Evolutionary conservation across 2,888 invertebrate genomes (phyloP), one percentile per base, ranked within the genome.

Genomic region (Caradrina clavipalpis): DNA sequence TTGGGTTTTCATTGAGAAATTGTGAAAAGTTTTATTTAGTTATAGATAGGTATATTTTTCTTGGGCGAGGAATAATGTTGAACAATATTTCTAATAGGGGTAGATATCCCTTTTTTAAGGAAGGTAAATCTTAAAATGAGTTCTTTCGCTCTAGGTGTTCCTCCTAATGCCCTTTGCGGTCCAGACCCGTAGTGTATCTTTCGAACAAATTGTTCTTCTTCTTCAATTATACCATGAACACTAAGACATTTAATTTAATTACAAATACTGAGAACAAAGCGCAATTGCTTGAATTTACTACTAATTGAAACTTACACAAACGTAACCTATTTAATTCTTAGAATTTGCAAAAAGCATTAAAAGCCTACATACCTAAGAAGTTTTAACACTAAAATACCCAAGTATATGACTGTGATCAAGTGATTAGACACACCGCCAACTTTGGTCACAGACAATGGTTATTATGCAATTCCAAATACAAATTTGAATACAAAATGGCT

Each of bases 401-500:
- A 5, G 15, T 45, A 45, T 45, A 45, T 11, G 10, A 17, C 15
- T 11, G 31, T 19, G 11, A 22, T 50, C n/a, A 66, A 50, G 31
- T 13, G 22, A 61, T 73, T 67, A 61, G 7, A 42, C 35, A 59
- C 47, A 4, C 39, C 39, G 31, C 57, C 57, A 50, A 39, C 17
- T 66, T 68, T 64, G 54, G 53, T 58, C 42, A 66, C 50, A 66
- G 45, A 63, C 71, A 73, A 69, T 53, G 45, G 13, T 49, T 56
- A 73, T 68, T 54, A 66, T 69, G 39, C 53, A 65, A 42, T 54
- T 2, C n/a, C 17, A 57, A 63, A 67, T 68, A 57, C 26, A 45
- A 31, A 54, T 53, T 64, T 56, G 53, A 68, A 77, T 65, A 35
- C 65, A 58, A 54, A 81, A 72, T 54, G 58, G 35, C 31, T 10